Base-by-base conservation (phyloP, 2,888 invertebrate species). In the Macroteleia sp. region DNA sequence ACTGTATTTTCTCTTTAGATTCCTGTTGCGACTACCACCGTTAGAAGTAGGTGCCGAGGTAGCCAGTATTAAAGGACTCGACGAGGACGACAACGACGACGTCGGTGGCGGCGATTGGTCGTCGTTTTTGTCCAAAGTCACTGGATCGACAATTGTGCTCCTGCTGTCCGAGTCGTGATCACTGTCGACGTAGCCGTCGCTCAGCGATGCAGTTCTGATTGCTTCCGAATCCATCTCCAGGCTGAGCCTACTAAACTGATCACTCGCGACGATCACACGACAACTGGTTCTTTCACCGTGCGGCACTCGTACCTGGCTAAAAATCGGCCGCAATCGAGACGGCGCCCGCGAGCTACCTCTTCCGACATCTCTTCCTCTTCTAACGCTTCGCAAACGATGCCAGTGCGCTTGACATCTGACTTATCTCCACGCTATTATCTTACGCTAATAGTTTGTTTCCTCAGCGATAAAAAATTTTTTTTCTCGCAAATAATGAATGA, bases 131-230 rank as follows among this genome's bases (percentile, higher is more conserved):
- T 90, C 90, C 46, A 91, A 82, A 73, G 89, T 90, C 76, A 91
- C 90, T 73, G 91, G 91, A 78, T 91, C 91, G 56, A 91, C 90
- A 77, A 91, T 91, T 87, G 87, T 90, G 75, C 90, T 90, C 81
- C 90, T 88, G 77, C 89, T 87, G 85, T 91, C 91, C 17, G 91
- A 91, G 74, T 91, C 91, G 56, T 87, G 87, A 62, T 91, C 91
- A 77, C 90, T 91, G 83, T 91, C 90, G 52, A 84, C 83, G 84
- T 90, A 90, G 54, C 89, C 89, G 86, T 91, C 90, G 84, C 90
- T 90, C 74, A 90, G 88, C 59, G 87, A 85, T 69, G 86, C 88
- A 79, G 89, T 88, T 86, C 82, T 81, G 77, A 86, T 85, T 81
- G 83, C 76, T 46, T 87, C 82, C 82, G 84, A 81, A 50, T 81